Base-by-base conservation (phyloP, 2,888 invertebrate species). In the Rhodophaea formosa region DNA sequence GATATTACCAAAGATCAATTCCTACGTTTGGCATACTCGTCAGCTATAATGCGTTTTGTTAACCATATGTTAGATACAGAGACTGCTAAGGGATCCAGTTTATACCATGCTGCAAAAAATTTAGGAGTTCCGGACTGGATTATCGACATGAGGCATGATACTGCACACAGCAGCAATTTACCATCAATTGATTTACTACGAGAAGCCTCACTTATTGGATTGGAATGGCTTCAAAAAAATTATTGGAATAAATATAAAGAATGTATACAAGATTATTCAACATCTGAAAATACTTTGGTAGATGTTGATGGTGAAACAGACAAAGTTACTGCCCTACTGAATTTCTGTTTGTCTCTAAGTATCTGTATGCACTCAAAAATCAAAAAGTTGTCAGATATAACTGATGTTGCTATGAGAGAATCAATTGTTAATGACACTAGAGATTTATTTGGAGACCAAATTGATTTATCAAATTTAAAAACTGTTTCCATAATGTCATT, bases 71-170 rank as follows among this genome's bases (percentile, higher is more conserved):
- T 93, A n/a, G 93, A 93, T 66, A 77, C 91, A 55, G 92, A 92
- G 62, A 87, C 91, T 47, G 86, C 85, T 0, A 92, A 91, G 71
- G 91, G 91, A 15, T 85, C 86, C 5, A 85, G 93, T 66, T 90
- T 93, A 61, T 89, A 87, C 60, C 86, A 90, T 70, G 93, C 93
- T 35, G 95, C 94, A 0, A 91, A 90, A 62, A 91, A 93, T 78
- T 82, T 94, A 59, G 94, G 94, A 45, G 92, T 97, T 44, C 97
- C 97, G 0, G 93, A 94, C 61, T 97, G 96, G 96, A 92, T 97
- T 58, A 94, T 97, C 7, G 93, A 95, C 64, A 79, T 97, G 55
- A 91, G 97, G 56, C 96, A 97, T 77, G 94, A 95, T 63, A 93
- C 95, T 43, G 95, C 96, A 30, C 97, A 97, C 77, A 93, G 93